These are phyloP conservation scores for Pitta sordida DNA, from an alignment of 2,113 vertebrate species.

Conservation along the genomic window DNA sequence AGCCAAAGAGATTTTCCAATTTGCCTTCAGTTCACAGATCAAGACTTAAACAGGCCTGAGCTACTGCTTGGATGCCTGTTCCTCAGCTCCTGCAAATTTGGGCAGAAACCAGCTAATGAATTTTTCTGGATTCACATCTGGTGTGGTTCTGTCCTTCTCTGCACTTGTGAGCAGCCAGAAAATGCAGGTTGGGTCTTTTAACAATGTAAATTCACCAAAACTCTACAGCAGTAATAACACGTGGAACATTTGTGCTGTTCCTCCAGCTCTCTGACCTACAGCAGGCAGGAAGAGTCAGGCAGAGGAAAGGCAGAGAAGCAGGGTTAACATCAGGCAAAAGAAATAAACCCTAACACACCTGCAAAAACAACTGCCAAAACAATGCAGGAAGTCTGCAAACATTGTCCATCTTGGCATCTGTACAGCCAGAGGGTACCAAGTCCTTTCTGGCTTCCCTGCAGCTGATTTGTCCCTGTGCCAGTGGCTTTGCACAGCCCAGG, in stretches of 20 bases:
- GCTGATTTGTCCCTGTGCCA: background rate
- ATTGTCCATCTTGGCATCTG: background rate
- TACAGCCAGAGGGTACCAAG: accelerated
- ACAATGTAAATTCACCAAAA: background rate
- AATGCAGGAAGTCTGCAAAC: background rate
- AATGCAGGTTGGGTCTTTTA: background rate
- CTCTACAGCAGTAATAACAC: background rate
- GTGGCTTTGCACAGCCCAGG: background rate
- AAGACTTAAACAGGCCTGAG: background rate
- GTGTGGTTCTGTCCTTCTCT: background rate
- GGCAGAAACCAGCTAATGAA: background rate
- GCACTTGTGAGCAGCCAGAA: background rate
- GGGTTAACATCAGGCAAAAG: background rate
- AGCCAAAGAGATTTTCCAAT: background rate
- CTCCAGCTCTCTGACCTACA: background rate
- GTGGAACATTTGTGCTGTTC: background rate
- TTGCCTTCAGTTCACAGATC: background rate
- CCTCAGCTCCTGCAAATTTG: background rate
- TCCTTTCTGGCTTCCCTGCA: background rate
- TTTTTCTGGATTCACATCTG: background rate
- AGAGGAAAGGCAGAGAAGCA: background rate
- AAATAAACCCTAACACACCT: background rate
- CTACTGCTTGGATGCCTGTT: background rate
- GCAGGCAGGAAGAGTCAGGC: background rate
- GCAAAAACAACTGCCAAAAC: background rate